Base-by-base conservation (phyloP, 2,888 invertebrate species). In the Epinotia demarniana region DNA sequence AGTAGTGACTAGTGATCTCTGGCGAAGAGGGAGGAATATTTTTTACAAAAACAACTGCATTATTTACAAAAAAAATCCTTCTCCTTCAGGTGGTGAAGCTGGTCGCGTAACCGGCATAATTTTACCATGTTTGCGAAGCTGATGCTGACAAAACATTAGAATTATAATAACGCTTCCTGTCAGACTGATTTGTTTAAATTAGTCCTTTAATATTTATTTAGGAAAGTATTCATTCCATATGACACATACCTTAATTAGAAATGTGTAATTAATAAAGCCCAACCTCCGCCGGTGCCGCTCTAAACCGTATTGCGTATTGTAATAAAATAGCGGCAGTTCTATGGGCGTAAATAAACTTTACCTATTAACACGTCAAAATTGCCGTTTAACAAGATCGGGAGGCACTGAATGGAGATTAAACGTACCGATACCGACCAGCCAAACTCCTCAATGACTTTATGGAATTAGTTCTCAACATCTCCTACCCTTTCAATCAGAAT, bases 331-430 rank as follows among this genome's bases (percentile, higher is more conserved):
- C 81, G 82, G 82, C 86, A 82, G 84, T 87, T 87, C 86, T 84
- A 88, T 88, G 85, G 84, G 85, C 87, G 88, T 89, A 88, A 89
- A 88, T 88, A 90, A 90, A 89, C 88, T 90, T 90, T 85, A 84
- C 86, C 91, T 89, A 90, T 92, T 91, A 91, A 89, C 92, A 90
- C 91, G 87, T 91, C 90, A 90, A 89, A 91, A 90, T 90, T 90
- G 89, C 85, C 89, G 87, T 90, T 90, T 89, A 89, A 90, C 91
- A 90, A 91, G 89, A 87, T 89, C 87, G 90, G 86, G 86, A 86
- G 85, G 86, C 88, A 88, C 87, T 89, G 87, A 90, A 92, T 90
- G 87, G 85, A 92, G 92, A 92, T 92, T 92, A 92, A 91, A 90
- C 90, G 89, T 88, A 89, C 85, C 87, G 89, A 91, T 91, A 90